These are phyloP conservation scores for Lacerta agilis DNA, from an alignment of 2,797 vertebrate species.

Conservation along the genomic window DNA sequence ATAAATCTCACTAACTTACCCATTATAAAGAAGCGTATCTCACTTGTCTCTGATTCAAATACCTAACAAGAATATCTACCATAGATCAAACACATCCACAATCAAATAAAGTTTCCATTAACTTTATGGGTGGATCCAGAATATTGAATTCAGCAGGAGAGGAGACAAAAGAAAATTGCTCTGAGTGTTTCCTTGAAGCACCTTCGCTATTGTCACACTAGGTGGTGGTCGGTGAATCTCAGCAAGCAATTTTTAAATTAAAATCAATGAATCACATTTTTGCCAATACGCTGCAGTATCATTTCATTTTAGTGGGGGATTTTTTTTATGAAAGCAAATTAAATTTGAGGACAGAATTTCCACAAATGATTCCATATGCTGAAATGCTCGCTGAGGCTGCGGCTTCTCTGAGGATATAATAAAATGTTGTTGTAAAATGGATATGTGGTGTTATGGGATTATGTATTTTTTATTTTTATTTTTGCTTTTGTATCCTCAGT, in stretches of 20 bases:
- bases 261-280: constrained; percentile 33
- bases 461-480: background rate
- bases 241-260: constrained; percentile 30
- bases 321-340: constrained; percentile 28
- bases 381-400: background rate
- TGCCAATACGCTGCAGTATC: background rate
- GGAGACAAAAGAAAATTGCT: constrained; percentile 49
- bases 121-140: constrained; percentile 35
- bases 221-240: constrained; percentile 13
- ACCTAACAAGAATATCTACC: constrained; percentile 18
- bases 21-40: background rate
- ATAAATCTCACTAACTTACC: background rate
- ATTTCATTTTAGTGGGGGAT: constrained; percentile 12
- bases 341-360: constrained; percentile 30
- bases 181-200: constrained; percentile 45
- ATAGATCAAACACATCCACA: constrained; percentile 49
- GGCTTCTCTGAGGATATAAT: constrained; percentile 9
- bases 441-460: constrained; percentile 5
- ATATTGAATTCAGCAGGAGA: constrained; percentile 42
- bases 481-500: background rate
- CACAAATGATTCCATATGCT: constrained; percentile 37
- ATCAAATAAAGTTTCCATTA: constrained; percentile 48
- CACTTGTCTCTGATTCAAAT: constrained; percentile 24
- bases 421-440: background rate
- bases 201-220: constrained; percentile 15